Base-by-base conservation (phyloP, 2,113 vertebrate species). In the Heptranchias perlo region DNA sequence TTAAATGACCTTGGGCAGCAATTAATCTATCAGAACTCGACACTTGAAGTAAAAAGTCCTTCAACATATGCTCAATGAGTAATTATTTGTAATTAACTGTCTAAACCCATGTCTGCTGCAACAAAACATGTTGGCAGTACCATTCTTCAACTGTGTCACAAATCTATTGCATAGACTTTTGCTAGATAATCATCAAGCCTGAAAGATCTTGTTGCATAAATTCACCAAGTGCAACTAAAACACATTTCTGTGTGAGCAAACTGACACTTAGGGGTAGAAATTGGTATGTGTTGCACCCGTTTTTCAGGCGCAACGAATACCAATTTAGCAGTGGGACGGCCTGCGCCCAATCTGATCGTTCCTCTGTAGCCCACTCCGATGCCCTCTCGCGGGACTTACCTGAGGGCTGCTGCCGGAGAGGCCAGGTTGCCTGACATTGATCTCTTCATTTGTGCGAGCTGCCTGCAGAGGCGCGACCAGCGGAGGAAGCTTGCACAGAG, bases 11-110 rank as follows among this genome's bases (percentile, higher is more conserved):
- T 96, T 92, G 84, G 94, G 21, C 13, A 96, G 31, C 92, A 52
- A 96, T 96, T 97, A 96, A 93, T 96, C 35, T 97, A 96, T 96
- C 96, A 52, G 69, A 61, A 96, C 47, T 96, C 78, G 96, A 89
- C 4, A 96, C 39, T 69, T 69, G 94, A 69, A 67, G 84, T 95
- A 95, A 73, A 69, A 69, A 69, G 28, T 49, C 58, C 7, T 62
- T 3, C 52, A 95, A 95, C 11, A 62, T 95, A 52, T 95, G 47
- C 44, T 95, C 64, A 95, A 35, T 73, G 28, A 69, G 64, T 65
- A 93, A 93, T 93, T 39, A 93, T 39, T 93, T 93, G 54, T 61
- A 93, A 64, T 93, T 64, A 62, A 93, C 58, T 92, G 89, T 92
- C 89, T 62, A 93, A 93, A 64, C 58, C 35, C 23, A 62, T 95